Evolutionary conservation across 2,888 invertebrate species (phyloP).

Genomic region (Polydrusus pterygomalis): DNA sequence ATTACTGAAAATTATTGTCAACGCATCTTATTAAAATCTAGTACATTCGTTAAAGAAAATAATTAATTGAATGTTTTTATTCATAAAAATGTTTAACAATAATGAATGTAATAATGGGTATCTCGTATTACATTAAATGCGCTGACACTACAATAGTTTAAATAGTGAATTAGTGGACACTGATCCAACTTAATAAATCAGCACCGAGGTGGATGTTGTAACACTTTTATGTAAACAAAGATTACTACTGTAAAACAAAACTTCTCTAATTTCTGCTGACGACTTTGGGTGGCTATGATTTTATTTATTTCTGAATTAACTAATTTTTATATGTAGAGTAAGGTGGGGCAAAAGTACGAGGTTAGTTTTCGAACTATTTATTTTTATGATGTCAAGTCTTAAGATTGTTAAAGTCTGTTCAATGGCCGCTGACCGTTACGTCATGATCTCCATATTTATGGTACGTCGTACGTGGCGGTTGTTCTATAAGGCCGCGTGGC

Average conservation of each 20-base stretch:
- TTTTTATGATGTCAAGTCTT: too few species aligned
- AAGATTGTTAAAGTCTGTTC: too few species aligned
- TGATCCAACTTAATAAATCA: constrained; percentile 55
- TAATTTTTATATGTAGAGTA: too few species aligned
- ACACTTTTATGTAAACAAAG: constrained; percentile 10
- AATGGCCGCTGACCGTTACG: too few species aligned
- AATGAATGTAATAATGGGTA: constrained; percentile 1
- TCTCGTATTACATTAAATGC: constrained; percentile 19
- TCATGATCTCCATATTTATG: too few species aligned
- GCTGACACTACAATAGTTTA: background rate
- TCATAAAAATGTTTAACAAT: background rate
- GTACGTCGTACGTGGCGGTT: too few species aligned
- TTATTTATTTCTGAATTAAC: background rate
- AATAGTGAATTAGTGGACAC: constrained; percentile 57
- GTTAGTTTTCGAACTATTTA: too few species aligned
- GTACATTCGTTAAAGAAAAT: background rate
- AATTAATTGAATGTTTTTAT: background rate
- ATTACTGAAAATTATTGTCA: too few species aligned
- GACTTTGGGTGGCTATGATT: background rate
- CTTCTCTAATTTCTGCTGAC: constrained; percentile 24
- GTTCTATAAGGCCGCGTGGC: too few species aligned
- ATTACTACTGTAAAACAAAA: background rate
- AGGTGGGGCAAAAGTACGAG: too few species aligned
- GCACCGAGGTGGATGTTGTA: constrained; percentile 48
- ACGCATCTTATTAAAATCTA: too few species aligned